Conservation (phyloP, 1,140 invertebrate genomes). For the Bradynema listronoti region DNA sequence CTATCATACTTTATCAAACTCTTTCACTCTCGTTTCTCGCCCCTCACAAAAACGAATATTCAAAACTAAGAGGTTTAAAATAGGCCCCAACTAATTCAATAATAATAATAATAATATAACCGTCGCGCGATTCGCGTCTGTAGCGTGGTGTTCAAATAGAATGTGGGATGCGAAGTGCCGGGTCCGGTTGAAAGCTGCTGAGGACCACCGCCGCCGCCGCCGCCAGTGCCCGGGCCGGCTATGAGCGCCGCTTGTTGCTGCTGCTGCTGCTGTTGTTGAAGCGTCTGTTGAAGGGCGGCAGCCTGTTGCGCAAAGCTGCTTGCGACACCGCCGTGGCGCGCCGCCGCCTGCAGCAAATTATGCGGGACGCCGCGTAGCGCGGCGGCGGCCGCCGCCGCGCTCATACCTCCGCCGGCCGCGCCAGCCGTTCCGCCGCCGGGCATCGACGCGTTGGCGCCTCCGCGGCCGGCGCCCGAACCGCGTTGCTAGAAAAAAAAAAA, state of each 20-base stretch:
- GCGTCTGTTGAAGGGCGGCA: constrained; percentile 6
- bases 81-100: constrained; percentile 5
- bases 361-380: no score
- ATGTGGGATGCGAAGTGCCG: constrained; percentile 27
- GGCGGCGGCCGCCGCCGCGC: no score
- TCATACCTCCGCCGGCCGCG: no score
- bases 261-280: constrained; percentile 5
- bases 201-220: neutral
- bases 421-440: no score
- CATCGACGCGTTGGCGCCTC: no score
- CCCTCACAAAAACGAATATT: neutral
- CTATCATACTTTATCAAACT: constrained; percentile 26
- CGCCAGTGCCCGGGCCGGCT: neutral
- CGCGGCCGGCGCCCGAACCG: no score
- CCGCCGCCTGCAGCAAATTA: no score
- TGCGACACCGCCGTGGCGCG: no score
- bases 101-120: constrained; percentile 15
- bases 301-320: neutral
- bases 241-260: constrained; percentile 1
- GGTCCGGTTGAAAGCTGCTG: neutral
- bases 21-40: no score
- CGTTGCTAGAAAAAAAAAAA: no score
- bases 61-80: neutral
- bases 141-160: constrained; percentile 34
- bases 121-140: constrained; percentile 42